Conservation (phyloP, 2,888 invertebrate genomes). For the Phortica okadai region DNA sequence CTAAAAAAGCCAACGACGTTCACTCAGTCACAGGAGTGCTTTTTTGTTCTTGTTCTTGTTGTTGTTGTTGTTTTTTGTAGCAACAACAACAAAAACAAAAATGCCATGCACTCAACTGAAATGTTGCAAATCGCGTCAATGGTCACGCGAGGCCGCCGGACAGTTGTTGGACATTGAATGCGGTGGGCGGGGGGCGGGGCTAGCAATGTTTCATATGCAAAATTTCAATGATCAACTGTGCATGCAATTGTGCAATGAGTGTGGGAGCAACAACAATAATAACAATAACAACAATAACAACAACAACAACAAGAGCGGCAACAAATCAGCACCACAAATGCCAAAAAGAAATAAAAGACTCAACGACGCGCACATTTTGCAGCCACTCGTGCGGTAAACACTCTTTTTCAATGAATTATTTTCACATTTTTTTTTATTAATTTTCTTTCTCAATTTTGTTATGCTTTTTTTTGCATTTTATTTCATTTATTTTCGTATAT, state of each 20-base stretch:
- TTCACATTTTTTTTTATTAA: not conserved
- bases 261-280: not conserved
- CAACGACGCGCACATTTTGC: slow-evolving; percentile 13
- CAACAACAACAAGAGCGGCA: not conserved
- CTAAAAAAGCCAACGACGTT: slow-evolving; percentile 1
- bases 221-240: slow-evolving; percentile 50
- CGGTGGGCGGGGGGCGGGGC: not conserved
- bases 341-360: slow-evolving; percentile 16
- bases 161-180: not conserved
- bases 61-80: not conserved
- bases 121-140: slow-evolving; percentile 13
- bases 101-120: slow-evolving; percentile 18
- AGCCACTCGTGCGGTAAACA: slow-evolving; percentile 20
- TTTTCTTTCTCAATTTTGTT: not conserved
- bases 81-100: not conserved
- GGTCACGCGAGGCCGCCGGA: not conserved
- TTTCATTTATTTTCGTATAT: slow-evolving; percentile 10
- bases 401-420: slow-evolving; percentile 5
- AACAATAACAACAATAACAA: slow-evolving; percentile 4
- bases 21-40: not conserved
- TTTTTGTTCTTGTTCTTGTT: not conserved
- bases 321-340: slow-evolving; percentile 26
- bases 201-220: slow-evolving; percentile 45
- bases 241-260: slow-evolving; percentile 43
- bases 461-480: not conserved